These are phyloP conservation scores for Drosophila aff. DNA, from an alignment of 1,140 invertebrate genomes.

Conservation along the genomic window DNA sequence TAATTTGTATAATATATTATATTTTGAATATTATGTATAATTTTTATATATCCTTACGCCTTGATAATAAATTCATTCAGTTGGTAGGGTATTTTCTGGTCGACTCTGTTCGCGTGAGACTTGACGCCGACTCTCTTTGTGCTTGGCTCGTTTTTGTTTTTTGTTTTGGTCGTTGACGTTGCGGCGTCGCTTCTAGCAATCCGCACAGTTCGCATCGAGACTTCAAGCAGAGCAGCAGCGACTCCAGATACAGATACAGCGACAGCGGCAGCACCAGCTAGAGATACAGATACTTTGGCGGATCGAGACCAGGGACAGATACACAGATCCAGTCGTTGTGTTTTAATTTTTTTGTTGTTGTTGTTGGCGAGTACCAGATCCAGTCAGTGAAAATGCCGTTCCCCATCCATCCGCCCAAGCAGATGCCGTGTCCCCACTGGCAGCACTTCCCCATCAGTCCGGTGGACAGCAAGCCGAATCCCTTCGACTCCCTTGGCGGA, in stretches of 20 bases:
- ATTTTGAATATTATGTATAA: too few species aligned
- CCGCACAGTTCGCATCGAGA: slow-evolving; percentile 68
- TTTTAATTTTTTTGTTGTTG: neutral
- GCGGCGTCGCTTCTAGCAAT: slow-evolving; percentile 58
- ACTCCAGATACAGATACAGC: slow-evolving; percentile 11
- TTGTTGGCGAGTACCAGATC: neutral
- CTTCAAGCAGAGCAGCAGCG: slow-evolving; percentile 55
- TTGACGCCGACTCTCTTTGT: slow-evolving; percentile 19
- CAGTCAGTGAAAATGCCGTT: slow-evolving; percentile 65
- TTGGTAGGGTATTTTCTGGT: slow-evolving; percentile 18
- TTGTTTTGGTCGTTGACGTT: slow-evolving; percentile 72
- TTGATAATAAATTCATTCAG: neutral
- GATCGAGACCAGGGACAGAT: slow-evolving; percentile 7
- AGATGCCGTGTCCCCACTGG: slow-evolving; percentile 83
- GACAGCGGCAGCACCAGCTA: slow-evolving; percentile 10
- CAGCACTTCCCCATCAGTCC: slow-evolving; percentile 80
- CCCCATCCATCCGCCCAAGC: slow-evolving; percentile 77
- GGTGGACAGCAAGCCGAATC: slow-evolving; percentile 61
- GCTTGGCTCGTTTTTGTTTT: slow-evolving; percentile 49
- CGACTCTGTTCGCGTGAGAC: slow-evolving; percentile 1
- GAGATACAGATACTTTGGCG: slow-evolving; percentile 17
- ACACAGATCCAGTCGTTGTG: neutral
- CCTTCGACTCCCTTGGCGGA: slow-evolving; percentile 58
- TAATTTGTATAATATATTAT: too few species aligned
- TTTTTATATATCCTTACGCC: too few species aligned